phyloP scores from a whole-genome alignment of 2,113 vertebrate species.

The Gymnobelideus leadbeateri region DNA sequence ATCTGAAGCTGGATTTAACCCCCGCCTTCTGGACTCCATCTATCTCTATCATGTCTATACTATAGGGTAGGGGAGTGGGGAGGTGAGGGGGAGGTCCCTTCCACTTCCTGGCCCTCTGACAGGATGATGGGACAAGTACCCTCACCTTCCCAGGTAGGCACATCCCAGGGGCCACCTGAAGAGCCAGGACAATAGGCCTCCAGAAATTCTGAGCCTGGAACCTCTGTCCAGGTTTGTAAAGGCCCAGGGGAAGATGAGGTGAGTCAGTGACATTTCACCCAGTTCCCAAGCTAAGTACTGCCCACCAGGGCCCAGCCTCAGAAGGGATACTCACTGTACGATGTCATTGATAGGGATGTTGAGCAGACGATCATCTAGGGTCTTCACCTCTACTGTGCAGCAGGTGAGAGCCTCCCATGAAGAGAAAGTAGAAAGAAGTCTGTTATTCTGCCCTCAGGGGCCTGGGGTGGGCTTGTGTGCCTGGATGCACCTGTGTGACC shows the following conservation, averaged over 20 bases:
- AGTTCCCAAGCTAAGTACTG: background rate
- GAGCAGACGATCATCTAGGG: constrained; percentile 92
- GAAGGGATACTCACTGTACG: constrained; percentile 89
- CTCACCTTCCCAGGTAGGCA: too few species aligned
- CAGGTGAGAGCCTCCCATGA: constrained; percentile 91
- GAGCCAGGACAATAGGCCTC: background rate
- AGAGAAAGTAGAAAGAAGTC: background rate
- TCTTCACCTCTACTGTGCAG: constrained; percentile 90
- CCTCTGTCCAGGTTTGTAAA: background rate
- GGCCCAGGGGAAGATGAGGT: too few species aligned
- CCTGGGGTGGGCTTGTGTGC: too few species aligned
- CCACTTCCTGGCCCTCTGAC: too few species aligned
- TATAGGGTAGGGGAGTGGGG: too few species aligned
- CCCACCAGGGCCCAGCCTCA: background rate
- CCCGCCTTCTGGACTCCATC: too few species aligned
- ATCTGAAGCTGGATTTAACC: background rate
- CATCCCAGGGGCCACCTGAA: background rate
- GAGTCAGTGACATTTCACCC: too few species aligned
- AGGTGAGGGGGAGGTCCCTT: too few species aligned
- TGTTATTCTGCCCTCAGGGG: background rate
- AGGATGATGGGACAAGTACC: too few species aligned
- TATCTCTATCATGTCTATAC: too few species aligned
- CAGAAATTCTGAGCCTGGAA: background rate
- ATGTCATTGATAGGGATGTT: constrained; percentile 95
- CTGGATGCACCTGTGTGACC: too few species aligned